These are phyloP conservation scores for Rhamnusium bicolor DNA, from an alignment of 2,888 invertebrate species.

Conservation along the genomic window DNA sequence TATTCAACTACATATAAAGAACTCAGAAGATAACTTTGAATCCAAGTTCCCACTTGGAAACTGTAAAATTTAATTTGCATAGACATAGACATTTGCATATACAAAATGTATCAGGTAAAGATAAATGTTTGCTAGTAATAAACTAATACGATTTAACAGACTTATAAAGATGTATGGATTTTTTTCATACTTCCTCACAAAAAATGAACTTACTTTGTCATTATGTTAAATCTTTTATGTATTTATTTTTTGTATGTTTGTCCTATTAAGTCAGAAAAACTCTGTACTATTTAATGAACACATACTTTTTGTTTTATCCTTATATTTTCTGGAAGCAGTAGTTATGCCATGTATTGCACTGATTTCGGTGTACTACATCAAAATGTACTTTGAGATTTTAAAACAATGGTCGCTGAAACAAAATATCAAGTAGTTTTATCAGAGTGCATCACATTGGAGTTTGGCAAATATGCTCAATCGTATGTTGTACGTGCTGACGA, in stretches of 20 bases:
- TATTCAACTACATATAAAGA: neutral
- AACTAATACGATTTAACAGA: too few relatives aligned
- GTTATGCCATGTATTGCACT: neutral
- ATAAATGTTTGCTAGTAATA: too few relatives aligned
- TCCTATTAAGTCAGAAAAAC: too few relatives aligned
- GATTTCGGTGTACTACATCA: neutral
- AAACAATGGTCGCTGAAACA: neutral
- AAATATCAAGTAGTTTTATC: neutral
- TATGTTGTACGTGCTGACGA: too few relatives aligned
- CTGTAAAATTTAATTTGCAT: neutral
- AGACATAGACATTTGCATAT: neutral
- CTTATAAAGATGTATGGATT: too few relatives aligned
- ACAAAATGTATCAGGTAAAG: neutral
- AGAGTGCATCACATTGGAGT: neutral
- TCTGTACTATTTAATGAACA: neutral
- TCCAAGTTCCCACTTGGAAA: neutral
- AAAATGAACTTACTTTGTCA: too few relatives aligned
- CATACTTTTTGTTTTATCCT: neutral
- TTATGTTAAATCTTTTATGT: too few relatives aligned
- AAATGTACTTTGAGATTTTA: neutral
- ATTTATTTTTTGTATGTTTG: too few relatives aligned
- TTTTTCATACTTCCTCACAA: too few relatives aligned
- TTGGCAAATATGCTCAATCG: too few relatives aligned
- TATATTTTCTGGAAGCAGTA: neutral
- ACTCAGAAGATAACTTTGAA: neutral